These are phyloP conservation scores for Tineola bisselliella DNA, from an alignment of 2,888 invertebrate species.

Conservation along the genomic window DNA sequence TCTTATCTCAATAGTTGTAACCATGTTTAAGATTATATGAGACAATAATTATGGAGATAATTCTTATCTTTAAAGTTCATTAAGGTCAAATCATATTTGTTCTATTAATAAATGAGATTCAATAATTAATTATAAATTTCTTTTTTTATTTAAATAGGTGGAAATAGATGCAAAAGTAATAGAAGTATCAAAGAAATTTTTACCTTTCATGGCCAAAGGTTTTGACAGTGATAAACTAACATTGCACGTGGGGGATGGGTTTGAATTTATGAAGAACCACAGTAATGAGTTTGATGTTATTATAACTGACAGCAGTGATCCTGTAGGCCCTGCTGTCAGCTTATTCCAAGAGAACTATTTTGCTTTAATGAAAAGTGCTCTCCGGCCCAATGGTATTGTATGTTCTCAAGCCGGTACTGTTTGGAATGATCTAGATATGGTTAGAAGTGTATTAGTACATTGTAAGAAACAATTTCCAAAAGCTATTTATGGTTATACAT, in stretches of 20 bases:
- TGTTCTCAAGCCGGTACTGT: conserved; percentile 90
- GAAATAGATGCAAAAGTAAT: conserved; percentile 96
- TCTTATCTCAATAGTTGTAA: neutral
- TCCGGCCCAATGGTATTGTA: conserved; percentile 88
- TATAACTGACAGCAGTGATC: conserved; percentile 98
- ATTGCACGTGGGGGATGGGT: conserved; percentile 91
- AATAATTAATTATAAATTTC: conserved; percentile 13
- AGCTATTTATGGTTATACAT: conserved; percentile 81
- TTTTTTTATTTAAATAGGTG: conserved; percentile 68
- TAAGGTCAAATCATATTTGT: neutral
- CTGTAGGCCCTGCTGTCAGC: conserved; percentile 81
- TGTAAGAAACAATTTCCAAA: conserved; percentile 82
- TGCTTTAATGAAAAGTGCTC: conserved; percentile 81
- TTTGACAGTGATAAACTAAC: conserved; percentile 85
- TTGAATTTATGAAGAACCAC: conserved; percentile 91
- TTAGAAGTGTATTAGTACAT: conserved; percentile 77
- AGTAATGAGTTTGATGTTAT: conserved; percentile 92
- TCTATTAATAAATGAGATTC: neutral
- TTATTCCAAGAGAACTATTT: conserved; percentile 86
- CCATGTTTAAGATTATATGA: neutral
- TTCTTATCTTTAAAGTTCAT: neutral
- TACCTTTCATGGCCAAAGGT: conserved; percentile 91
- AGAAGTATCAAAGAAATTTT: conserved; percentile 85
- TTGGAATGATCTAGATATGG: conserved; percentile 84
- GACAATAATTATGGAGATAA: neutral